These are phyloP conservation scores for Clarias laeviceps DNA, from an alignment of 2,797 vertebrate species.

Conservation along the genomic window DNA sequence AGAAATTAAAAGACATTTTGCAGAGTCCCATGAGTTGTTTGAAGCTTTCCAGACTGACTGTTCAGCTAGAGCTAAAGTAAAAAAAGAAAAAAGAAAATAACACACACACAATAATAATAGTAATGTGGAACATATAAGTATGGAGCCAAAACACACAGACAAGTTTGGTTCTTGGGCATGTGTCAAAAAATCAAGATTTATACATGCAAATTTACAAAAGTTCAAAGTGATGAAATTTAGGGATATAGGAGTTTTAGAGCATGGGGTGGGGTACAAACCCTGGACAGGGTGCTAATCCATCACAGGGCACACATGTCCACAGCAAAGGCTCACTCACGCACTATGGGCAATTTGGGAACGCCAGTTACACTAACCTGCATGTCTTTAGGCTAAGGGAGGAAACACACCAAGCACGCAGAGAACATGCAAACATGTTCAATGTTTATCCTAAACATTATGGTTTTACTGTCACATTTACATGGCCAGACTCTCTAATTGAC, in stretches of 20 bases:
- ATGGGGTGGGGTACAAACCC: neutral
- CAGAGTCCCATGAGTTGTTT: neutral
- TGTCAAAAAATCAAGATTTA: neutral
- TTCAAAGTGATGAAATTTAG: neutral
- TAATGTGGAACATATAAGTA: neutral
- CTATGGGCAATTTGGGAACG: no score
- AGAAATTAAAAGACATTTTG: neutral
- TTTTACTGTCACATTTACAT: no score
- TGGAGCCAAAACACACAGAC: neutral
- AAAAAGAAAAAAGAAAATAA: neutral
- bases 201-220: neutral
- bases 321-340: no score
- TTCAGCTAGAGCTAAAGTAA: neutral
- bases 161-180: neutral
- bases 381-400: no score
- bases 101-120: neutral
- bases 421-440: no score
- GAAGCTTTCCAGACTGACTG: neutral
- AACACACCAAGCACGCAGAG: no score
- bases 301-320: no score
- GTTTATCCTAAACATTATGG: no score
- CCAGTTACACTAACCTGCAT: no score
- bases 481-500: no score
- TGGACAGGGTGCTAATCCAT: no score
- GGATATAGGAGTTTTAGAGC: no score